Evolutionary conservation across 2,113 vertebrate genomes (phyloP).

Genomic region (Probosciger aterrimus): DNA sequence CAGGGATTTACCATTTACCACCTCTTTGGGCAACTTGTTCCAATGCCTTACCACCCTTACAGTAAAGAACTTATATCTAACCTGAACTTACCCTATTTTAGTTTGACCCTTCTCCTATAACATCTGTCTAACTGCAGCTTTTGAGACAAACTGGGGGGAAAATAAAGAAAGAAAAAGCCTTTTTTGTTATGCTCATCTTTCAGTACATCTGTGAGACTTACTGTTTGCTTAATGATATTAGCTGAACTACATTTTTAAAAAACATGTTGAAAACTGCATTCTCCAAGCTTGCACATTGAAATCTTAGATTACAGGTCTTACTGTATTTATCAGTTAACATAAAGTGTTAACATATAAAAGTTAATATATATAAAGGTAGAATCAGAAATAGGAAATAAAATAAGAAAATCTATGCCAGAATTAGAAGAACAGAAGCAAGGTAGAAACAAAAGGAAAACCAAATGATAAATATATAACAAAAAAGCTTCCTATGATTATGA

Average conservation of each 20-base stretch:
- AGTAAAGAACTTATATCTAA: background rate
- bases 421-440: background rate
- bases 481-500: background rate
- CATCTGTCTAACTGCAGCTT: background rate
- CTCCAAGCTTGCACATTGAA: background rate
- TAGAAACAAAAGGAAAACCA: background rate
- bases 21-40: background rate
- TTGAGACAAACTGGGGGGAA: background rate
- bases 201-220: background rate
- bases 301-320: background rate
- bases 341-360: background rate
- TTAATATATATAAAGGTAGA: background rate
- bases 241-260: background rate
- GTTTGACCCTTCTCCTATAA: background rate
- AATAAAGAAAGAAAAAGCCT: accelerated
- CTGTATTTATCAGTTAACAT: background rate
- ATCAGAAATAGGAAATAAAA: background rate
- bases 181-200: background rate
- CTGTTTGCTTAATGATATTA: background rate
- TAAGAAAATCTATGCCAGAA: background rate
- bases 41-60: background rate
- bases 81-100: background rate
- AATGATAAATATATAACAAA: background rate
- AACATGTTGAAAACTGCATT: background rate
- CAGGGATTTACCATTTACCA: background rate